phyloP scores from a whole-genome alignment of 2,888 invertebrate species.

The Syritta pipiens region DNA sequence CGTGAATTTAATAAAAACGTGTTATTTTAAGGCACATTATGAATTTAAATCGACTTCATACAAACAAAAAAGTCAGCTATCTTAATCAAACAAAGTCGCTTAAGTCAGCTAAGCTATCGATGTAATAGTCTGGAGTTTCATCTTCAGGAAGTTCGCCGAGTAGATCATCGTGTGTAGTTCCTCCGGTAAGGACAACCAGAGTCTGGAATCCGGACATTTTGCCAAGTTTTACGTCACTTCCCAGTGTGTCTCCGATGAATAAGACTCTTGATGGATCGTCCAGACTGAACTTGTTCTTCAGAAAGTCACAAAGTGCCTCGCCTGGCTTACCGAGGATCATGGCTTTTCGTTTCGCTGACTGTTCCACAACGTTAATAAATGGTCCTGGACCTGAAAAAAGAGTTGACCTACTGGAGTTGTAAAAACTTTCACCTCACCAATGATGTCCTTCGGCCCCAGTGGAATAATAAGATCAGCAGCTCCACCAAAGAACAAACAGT shows the following conservation, averaged over 20 bases:
- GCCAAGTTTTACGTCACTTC: constrained; percentile 89
- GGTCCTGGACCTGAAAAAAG: constrained; percentile 77
- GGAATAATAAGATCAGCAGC: constrained; percentile 77
- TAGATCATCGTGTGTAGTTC: constrained; percentile 71
- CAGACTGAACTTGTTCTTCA: constrained; percentile 77
- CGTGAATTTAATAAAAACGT: too few species aligned
- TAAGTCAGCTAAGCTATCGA: constrained; percentile 74
- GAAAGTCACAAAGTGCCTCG: constrained; percentile 74
- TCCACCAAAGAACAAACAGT: constrained; percentile 80
- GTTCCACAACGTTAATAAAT: constrained; percentile 77
- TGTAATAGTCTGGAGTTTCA: constrained; percentile 74
- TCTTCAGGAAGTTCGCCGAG: constrained; percentile 58
- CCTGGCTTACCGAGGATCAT: constrained; percentile 80
- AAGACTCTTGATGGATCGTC: constrained; percentile 84
- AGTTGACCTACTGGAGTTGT: not conserved
- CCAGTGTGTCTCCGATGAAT: constrained; percentile 92
- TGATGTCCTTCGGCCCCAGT: constrained; percentile 73
- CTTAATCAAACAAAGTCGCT: constrained; percentile 64
- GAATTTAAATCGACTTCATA: too few species aligned
- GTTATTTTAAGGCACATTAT: too few species aligned
- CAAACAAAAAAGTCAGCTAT: too few species aligned
- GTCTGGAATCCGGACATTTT: constrained; percentile 86
- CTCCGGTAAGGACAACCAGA: constrained; percentile 84
- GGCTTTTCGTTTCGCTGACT: constrained; percentile 77
- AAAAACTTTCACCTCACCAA: constrained; percentile 68